Conservation (phyloP, 2,113 vertebrate genomes). For the Ovibos moschatus region DNA sequence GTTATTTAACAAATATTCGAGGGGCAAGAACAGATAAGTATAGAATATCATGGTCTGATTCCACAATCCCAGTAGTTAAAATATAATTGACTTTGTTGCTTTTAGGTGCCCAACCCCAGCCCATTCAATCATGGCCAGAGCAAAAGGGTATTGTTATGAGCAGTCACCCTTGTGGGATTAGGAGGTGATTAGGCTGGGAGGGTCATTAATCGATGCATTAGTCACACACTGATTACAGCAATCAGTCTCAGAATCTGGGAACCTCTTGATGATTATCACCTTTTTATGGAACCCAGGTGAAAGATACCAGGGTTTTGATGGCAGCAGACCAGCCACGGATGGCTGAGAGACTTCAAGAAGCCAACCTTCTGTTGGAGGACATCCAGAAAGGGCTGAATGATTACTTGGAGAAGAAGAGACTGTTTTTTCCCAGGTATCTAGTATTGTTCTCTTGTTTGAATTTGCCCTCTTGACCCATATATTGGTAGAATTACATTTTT, state of each 20-base stretch:
- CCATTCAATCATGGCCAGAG: not conserved
- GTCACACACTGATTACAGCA: not conserved
- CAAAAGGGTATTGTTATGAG: not conserved
- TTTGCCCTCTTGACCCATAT: not conserved
- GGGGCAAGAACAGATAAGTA: not conserved
- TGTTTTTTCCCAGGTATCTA: conserved; percentile 88
- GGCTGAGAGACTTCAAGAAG: conserved; percentile 88
- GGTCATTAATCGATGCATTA: not conserved
- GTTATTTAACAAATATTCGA: not conserved
- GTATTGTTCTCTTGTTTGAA: not conserved
- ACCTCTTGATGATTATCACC: not conserved
- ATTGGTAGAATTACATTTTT: conserved; percentile 1
- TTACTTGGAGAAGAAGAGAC: conserved; percentile 91
- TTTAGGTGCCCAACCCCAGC: not conserved
- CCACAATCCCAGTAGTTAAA: not conserved
- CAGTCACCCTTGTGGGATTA: not conserved
- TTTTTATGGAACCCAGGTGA: conserved; percentile 70
- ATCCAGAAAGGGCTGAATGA: conserved; percentile 90
- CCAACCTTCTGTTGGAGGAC: conserved; percentile 88
- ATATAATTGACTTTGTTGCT: not conserved
- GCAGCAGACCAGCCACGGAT: conserved; percentile 88
- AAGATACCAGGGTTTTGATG: conserved; percentile 83
- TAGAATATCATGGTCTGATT: not conserved
- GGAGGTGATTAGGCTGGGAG: not conserved
- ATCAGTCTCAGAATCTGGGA: not conserved